These are phyloP conservation scores for Drosophila leontia DNA, from an alignment of 1,140 invertebrate genomes.

Conservation along the genomic window DNA sequence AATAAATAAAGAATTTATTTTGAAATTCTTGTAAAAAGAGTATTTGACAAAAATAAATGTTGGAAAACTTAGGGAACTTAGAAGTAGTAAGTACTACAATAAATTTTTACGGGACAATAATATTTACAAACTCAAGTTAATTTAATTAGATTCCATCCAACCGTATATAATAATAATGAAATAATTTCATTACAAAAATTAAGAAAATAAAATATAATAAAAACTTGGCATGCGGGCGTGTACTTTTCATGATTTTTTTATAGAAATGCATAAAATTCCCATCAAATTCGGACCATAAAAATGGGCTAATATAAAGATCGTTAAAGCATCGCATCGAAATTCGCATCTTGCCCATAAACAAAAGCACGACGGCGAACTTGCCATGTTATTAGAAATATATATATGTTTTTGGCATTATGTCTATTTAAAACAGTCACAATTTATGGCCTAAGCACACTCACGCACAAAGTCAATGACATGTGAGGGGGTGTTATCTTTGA, in stretches of 20 bases:
- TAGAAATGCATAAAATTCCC: conserved; percentile 35
- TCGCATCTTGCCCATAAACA: conserved; percentile 23
- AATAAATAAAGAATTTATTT: not conserved
- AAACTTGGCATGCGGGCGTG: conserved; percentile 25
- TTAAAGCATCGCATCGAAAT: conserved; percentile 23
- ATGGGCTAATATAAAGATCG: conserved; percentile 39
- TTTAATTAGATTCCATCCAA: not conserved
- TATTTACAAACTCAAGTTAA: not conserved
- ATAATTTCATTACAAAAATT: conserved; percentile 16
- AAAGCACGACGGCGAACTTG: conserved; percentile 12
- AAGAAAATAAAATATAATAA: conserved; percentile 7
- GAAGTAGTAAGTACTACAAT: not conserved
- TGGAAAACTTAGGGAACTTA: not conserved
- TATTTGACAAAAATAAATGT: too few relatives aligned
- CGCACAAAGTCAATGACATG: conserved; percentile 68
- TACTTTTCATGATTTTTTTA: conserved; percentile 13
- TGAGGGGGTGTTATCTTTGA: conserved; percentile 25
- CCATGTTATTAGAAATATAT: conserved; percentile 20
- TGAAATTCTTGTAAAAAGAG: not conserved
- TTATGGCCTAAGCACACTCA: conserved; percentile 32
- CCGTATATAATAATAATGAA: not conserved
- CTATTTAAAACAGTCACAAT: conserved; percentile 37
- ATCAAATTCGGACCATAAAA: conserved; percentile 37
- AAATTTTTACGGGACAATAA: not conserved
- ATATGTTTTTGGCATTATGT: conserved; percentile 21